These are phyloP conservation scores for Crotalus horridus DNA, from an alignment of 2,113 vertebrate genomes.

Conservation along the genomic window DNA sequence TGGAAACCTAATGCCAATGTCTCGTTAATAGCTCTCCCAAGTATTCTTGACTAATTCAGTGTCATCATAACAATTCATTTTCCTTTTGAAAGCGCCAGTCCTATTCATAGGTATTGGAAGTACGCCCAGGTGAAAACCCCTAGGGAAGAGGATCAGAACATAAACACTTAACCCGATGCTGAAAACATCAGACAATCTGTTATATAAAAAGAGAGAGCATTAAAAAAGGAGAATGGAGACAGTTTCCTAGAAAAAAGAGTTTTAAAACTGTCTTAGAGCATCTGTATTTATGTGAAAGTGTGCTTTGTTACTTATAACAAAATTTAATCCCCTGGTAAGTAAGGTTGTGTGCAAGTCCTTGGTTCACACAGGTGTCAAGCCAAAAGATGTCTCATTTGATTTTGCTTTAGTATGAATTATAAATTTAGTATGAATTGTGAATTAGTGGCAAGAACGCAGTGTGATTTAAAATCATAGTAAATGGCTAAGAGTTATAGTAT, in stretches of 20 bases:
- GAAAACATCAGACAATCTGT: not conserved
- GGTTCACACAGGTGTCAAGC: not conserved
- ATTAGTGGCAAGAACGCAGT: not conserved
- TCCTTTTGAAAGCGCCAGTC: not conserved
- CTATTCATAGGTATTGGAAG: not conserved
- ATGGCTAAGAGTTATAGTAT: not conserved
- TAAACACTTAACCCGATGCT: not conserved
- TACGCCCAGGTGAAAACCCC: not conserved
- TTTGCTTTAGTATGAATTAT: not conserved
- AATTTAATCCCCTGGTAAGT: not conserved
- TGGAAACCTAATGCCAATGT: not conserved
- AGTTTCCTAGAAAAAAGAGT: not conserved
- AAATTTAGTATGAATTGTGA: not conserved
- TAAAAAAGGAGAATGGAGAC: not conserved
- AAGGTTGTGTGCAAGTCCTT: not conserved
- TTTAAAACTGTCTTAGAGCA: not conserved
- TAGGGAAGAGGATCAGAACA: not conserved
- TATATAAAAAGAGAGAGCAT: not conserved
- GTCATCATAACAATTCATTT: not conserved
- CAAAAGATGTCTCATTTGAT: not conserved
- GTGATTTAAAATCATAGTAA: not conserved
- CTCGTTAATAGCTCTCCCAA: not conserved
- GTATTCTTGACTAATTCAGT: not conserved
- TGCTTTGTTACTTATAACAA: not conserved
- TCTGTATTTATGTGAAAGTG: not conserved